These are phyloP conservation scores for Eulemur macaco DNA, from an alignment of 2,113 vertebrate species.

Conservation along the genomic window DNA sequence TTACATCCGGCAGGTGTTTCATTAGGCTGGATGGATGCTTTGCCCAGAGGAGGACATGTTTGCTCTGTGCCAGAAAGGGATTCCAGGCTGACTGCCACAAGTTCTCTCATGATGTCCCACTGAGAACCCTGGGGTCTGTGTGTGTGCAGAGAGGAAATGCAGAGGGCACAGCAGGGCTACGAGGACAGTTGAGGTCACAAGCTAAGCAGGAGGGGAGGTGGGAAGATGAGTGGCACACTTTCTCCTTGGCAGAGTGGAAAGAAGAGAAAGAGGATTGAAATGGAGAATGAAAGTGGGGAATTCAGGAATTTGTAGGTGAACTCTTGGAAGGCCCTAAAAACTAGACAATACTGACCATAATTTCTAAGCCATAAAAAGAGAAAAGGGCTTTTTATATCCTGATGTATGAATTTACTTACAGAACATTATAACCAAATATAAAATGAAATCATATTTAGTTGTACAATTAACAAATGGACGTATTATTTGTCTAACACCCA, in stretches of 20 bases:
- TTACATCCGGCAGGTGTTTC: slow-evolving; percentile 20
- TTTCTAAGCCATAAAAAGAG: neutral
- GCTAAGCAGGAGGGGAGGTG: neutral
- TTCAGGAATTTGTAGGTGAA: neutral
- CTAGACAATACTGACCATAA: neutral
- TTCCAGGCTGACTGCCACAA: neutral
- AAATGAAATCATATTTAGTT: neutral
- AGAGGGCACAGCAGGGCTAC: neutral
- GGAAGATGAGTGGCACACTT: neutral
- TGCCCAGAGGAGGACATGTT: neutral
- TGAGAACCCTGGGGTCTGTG: neutral
- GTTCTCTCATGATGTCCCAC: neutral
- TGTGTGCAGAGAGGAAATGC: neutral
- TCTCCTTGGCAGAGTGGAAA: neutral
- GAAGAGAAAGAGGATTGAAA: neutral
- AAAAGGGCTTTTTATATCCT: neutral
- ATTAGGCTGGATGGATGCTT: neutral
- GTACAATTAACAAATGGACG: neutral
- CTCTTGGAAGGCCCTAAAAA: neutral
- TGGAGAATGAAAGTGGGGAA: neutral
- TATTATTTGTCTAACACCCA: neutral
- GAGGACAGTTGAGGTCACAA: neutral
- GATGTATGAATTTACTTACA: neutral
- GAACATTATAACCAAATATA: neutral
- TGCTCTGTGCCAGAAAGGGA: neutral